phyloP scores from a whole-genome alignment of 1,140 invertebrate species.

The Lordiphosa clarofinis region DNA sequence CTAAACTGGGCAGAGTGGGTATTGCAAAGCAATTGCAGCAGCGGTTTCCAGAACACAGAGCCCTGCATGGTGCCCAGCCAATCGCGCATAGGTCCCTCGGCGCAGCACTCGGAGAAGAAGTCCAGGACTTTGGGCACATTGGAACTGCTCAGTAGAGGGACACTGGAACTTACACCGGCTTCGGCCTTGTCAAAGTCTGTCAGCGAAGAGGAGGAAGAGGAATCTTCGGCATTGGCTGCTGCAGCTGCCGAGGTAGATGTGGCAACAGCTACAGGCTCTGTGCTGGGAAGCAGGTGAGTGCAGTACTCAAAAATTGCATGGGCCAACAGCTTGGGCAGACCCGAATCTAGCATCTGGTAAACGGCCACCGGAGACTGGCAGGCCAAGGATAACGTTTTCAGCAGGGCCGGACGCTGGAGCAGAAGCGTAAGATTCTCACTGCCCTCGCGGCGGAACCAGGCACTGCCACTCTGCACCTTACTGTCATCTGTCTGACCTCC shows the following conservation, averaged over 20 bases:
- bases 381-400: conserved; percentile 87
- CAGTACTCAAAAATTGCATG: conserved; percentile 83
- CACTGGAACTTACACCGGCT: conserved; percentile 23
- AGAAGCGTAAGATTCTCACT: conserved; percentile 80
- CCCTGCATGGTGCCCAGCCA: conserved; percentile 91
- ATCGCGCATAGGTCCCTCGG: conserved; percentile 89
- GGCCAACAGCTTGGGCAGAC: conserved; percentile 86
- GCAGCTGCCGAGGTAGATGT: conserved; percentile 1
- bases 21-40: conserved; percentile 87
- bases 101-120: conserved; percentile 89
- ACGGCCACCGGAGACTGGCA: conserved; percentile 88
- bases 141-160: conserved; percentile 44
- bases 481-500: conserved; percentile 85
- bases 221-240: conserved; percentile 10
- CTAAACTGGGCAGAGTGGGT: conserved; percentile 71
- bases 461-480: conserved; percentile 82
- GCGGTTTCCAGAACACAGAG: conserved; percentile 89
- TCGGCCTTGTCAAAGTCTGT: conserved; percentile 81
- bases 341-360: conserved; percentile 87
- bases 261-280: conserved; percentile 11
- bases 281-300: conserved; percentile 41
- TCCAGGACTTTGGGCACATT: conserved; percentile 85
- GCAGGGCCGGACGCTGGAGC: conserved; percentile 83
- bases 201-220: conserved; percentile 38
- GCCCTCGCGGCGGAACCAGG: conserved; percentile 81